phyloP scores from a whole-genome alignment of 2,797 vertebrate species.

The Selene dorsalis region DNA sequence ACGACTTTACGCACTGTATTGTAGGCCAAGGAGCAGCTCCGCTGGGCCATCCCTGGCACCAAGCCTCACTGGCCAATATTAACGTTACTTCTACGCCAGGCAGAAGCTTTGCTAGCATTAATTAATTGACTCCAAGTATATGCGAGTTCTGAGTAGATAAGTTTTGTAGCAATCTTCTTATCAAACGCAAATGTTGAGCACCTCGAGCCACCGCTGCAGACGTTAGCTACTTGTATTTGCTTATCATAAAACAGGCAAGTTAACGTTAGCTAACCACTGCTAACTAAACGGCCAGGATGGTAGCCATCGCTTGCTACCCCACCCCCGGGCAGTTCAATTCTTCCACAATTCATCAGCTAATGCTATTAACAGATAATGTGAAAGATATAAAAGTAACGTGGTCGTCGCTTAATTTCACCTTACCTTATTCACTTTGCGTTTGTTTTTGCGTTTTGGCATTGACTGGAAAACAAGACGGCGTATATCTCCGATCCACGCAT shows the following conservation, averaged over 20 bases:
- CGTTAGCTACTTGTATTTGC: not conserved
- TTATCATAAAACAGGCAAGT: conserved; percentile 54
- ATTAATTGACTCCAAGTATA: not conserved
- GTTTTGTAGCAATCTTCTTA: not conserved
- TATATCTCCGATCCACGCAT: conserved; percentile 84
- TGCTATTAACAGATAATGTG: not conserved
- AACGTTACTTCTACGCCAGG: conserved; percentile 38
- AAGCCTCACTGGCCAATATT: conserved; percentile 47
- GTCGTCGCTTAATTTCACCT: conserved; percentile 22
- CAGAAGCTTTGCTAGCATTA: conserved; percentile 33
- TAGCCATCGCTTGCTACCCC: conserved; percentile 73
- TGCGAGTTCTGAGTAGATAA: not conserved
- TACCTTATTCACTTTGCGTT: conserved; percentile 82
- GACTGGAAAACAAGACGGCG: conserved; percentile 82
- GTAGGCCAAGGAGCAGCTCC: conserved; percentile 64
- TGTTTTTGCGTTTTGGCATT: conserved; percentile 85
- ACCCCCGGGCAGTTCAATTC: conserved; percentile 76
- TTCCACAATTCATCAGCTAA: conserved; percentile 59
- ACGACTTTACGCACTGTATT: conserved; percentile 21
- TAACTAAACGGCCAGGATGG: conserved; percentile 59
- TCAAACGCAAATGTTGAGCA: not conserved
- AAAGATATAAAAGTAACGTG: not conserved
- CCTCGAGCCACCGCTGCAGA: not conserved
- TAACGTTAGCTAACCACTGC: conserved; percentile 58
- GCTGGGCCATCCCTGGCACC: conserved; percentile 62